Evolutionary conservation across 2,113 vertebrate species (phyloP).

Genomic region (Hyperopisus bebe): DNA sequence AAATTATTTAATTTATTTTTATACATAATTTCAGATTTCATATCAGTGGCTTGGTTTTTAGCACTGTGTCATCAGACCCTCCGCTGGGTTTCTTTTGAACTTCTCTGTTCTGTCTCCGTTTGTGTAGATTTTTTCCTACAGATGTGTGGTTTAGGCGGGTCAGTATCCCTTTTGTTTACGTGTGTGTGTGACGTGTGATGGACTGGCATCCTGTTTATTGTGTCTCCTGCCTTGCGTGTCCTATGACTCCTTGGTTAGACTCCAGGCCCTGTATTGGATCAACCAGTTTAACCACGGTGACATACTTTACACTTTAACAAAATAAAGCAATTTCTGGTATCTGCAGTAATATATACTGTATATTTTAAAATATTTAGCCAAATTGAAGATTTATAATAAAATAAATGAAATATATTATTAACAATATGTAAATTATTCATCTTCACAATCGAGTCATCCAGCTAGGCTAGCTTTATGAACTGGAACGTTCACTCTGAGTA

Average conservation of each 20-base stretch:
- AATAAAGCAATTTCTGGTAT: neutral
- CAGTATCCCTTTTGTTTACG: neutral
- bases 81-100: neutral
- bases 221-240: neutral
- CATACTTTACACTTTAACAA: neutral
- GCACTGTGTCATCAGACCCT: neutral
- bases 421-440: neutral
- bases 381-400: neutral
- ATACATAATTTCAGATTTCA: neutral
- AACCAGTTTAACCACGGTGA: neutral
- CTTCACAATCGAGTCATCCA: neutral
- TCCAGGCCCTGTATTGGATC: neutral
- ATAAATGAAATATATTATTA: neutral
- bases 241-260: neutral
- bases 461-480: neutral
- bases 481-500: neutral
- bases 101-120: neutral
- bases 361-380: neutral
- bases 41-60: neutral
- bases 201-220: neutral
- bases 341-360: neutral
- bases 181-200: neutral
- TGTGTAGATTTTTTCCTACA: neutral
- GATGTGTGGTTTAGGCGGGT: neutral
- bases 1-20: neutral